A percentile compares a stretch with the other conserved stretches of the same genome.
Conservation (phyloP, 2,797 vertebrate genomes). For the Clarias fuscus region DNA sequence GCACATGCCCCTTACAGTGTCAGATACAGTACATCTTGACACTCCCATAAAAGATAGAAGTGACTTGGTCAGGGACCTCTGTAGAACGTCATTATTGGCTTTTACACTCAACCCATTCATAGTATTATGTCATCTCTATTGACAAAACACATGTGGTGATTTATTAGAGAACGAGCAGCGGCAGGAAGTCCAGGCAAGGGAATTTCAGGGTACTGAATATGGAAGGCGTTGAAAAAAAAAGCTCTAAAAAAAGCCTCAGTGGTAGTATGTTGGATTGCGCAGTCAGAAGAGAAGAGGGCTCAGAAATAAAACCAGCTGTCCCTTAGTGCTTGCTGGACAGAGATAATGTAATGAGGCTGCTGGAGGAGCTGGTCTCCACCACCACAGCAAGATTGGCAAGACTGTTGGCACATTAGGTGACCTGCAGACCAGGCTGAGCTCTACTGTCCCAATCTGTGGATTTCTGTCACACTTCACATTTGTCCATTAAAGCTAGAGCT, state of each 20-base stretch:
- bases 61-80: neutral
- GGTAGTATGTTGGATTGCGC: constrained; percentile 44
- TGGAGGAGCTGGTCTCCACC: constrained; percentile 88
- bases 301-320: constrained; percentile 89
- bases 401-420: constrained; percentile 61
- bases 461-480: constrained; percentile 67
- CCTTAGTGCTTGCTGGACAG: constrained; percentile 68
- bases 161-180: neutral
- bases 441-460: constrained; percentile 67
- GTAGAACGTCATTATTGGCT: neutral
- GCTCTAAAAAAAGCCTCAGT: constrained; percentile 77
- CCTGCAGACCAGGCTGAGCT: constrained; percentile 69
- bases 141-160: constrained; percentile 8
- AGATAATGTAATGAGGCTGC: constrained; percentile 65
- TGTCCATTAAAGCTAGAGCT: constrained; percentile 25
- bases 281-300: constrained; percentile 68
- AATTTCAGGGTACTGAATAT: constrained; percentile 71
- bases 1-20: neutral
- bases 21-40: neutral
- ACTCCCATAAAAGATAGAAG: neutral
- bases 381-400: constrained; percentile 68
- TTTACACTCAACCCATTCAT: neutral
- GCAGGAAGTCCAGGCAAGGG: constrained; percentile 67
- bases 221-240: constrained; percentile 65
- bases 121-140: constrained; percentile 5